Base-by-base conservation (phyloP, 2,113 vertebrate species). In the Copsychus sechellarum region DNA sequence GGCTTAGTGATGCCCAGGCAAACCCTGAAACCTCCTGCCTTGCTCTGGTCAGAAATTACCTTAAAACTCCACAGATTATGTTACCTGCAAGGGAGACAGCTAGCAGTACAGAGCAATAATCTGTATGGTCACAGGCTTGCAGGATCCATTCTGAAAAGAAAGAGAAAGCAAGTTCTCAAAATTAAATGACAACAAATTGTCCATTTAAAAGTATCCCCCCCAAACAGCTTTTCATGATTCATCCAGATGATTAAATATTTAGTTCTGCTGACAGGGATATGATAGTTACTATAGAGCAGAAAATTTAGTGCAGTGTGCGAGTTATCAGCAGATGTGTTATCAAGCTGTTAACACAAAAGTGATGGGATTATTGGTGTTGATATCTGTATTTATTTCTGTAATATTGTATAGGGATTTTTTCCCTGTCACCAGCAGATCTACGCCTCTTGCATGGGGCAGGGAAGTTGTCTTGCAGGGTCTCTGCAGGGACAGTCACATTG, bases 171-270 rank as follows among this genome's bases (percentile, higher is more conserved):
- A 90, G 65, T 78, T 71, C 71, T 81, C 72, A 86, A 67, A 96
- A 94, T 86, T 78, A 92, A 86, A 90, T 88, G 56, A 62, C 88
- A 93, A 90, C 82, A 93, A 94, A 71, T 81, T 60, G 93, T 77
- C 88, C 65, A 1, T 80, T 94, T 86, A 92, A 53, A 72, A 89
- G 88, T 73, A 83, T 93, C 91, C 93, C 51, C 78, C 91, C 66
- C 45, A 94, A 93, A 88, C 87, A 94, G 81, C 58, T 87, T 84
- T 91, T 85, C 67, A 34, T 95, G 81, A 93, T 81, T 94, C 62
- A 89, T 94, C 91, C 62, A 79, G 92, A 92, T 95, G 58, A 95
- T 90, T 95, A 93, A 96, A 93, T 92, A 86, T 87, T 97, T 95
- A 60, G 54, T 89, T 94, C 50, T 92, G 62, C 90, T 95, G 91